Percentiles rank a stretch among this genome's conserved stretches.
Conservation (phyloP, 2,888 invertebrate species). For the Syrphus vitripennis region DNA sequence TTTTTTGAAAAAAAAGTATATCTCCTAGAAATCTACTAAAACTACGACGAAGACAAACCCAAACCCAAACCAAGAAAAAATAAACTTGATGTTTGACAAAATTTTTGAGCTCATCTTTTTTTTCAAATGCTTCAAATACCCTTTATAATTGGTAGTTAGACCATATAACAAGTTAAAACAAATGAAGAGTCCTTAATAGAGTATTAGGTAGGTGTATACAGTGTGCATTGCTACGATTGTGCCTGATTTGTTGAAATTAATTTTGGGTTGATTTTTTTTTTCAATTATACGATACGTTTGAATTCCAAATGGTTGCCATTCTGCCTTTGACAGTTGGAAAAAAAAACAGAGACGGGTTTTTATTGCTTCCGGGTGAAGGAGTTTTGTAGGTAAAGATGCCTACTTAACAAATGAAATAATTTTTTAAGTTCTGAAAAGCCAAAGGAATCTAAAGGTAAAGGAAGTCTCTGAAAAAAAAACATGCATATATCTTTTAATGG, state of each 20-base stretch:
- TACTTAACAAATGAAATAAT: slow-evolving; percentile 12
- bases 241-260: slow-evolving; percentile 64
- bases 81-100: not conserved
- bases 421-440: slow-evolving; percentile 14
- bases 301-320: slow-evolving; percentile 8
- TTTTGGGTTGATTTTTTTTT: slow-evolving; percentile 34
- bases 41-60: no score
- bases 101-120: not conserved
- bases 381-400: not conserved
- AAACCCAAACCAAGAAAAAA: not conserved
- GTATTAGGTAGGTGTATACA: slow-evolving; percentile 24
- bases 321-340: slow-evolving; percentile 6
- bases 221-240: slow-evolving; percentile 32
- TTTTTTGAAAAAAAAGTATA: no score
- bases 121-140: not conserved
- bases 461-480: not conserved
- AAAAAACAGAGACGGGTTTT: slow-evolving; percentile 33
- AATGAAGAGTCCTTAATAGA: slow-evolving; percentile 1
- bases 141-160: not conserved
- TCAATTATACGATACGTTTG: slow-evolving; percentile 3
- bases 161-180: not conserved
- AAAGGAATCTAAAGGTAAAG: not conserved
- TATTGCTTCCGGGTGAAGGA: slow-evolving; percentile 22
- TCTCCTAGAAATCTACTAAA: no score
- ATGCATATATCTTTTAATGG: not conserved